Base-by-base conservation (phyloP, 92 coral and sea anemone genomes). In the Zoanthus sociatus region DNA sequence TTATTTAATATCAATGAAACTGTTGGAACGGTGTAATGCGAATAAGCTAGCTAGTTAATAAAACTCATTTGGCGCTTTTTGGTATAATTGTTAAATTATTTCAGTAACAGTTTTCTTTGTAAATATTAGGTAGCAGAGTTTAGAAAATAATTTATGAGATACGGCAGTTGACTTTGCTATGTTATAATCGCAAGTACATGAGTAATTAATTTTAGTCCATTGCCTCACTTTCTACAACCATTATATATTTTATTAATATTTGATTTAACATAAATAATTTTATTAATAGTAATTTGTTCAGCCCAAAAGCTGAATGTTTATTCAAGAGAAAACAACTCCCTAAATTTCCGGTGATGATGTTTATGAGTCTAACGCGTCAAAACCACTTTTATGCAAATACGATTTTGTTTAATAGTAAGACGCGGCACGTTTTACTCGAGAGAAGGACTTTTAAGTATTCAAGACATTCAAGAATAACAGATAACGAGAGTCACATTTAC, bases 281-380 rank as follows among this genome's bases (percentile, higher is more conserved):
- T n/a, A n/a, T 46, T 11, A 37, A 26, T 9, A 16, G 30, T 42
- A 60, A 54, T 61, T 37, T 37, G 51, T 61, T 31, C 54, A 18
- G 73, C 58, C 81, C 85, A n/a, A 14, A 46, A 67, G 85, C 85
- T 81, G 17, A 30, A 46, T 66, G 46, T 14, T 64, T 64, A 63
- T 79, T 64, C 75, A 60, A 14, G 61, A 45, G 56, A 79, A 61
- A 44, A 45, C 73, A 79, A 63, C 84, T 61, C 84, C 84, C 72
- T 55, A 15, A 12, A 58, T 60, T 63, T 79, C 84, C 55, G 54
- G 54, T 79, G 73, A 78, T 14, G 42, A 37, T 37, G 42, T 37
- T 37, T 37, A 37, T 37, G 42, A 37, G 42, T 37, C 42, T 37
- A 37, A 37, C 42, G 42, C 2, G 42, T 37, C 42, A 37, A 37